Percentiles rank a stretch among this genome's conserved stretches.
phyloP scores from a whole-genome alignment of 1,140 invertebrate species.

The Drosophila lacertosa region DNA sequence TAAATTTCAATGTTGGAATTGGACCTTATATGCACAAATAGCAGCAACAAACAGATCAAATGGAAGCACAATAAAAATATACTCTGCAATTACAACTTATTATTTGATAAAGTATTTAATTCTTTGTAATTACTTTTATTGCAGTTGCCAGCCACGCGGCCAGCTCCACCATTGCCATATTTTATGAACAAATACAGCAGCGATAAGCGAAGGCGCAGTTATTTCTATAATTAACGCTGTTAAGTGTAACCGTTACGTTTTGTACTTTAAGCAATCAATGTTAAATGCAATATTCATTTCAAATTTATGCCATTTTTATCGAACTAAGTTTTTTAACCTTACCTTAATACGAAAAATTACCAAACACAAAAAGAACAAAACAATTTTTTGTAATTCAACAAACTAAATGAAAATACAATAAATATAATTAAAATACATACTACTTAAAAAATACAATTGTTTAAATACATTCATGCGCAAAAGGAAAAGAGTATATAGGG shows the following conservation, averaged over 20 bases:
- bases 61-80: not conserved
- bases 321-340: constrained; percentile 60
- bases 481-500: no score
- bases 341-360: constrained; percentile 29
- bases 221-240: constrained; percentile 67
- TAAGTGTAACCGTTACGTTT: constrained; percentile 78
- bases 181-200: constrained; percentile 68
- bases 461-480: no score
- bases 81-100: not conserved
- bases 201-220: constrained; percentile 52
- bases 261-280: constrained; percentile 74
- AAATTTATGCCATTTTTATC: constrained; percentile 59
- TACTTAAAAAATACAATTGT: constrained; percentile 52
- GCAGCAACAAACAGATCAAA: no score
- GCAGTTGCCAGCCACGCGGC: constrained; percentile 15
- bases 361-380: constrained; percentile 8
- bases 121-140: not conserved
- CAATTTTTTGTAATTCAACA: constrained; percentile 40
- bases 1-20: no score
- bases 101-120: not conserved
- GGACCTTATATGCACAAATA: no score
- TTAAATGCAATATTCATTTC: constrained; percentile 74
- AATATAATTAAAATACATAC: constrained; percentile 78
- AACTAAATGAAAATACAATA: constrained; percentile 68
- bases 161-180: constrained; percentile 57